Base-by-base conservation (phyloP, 2,113 vertebrate species). In the Zosterops borbonicus region DNA sequence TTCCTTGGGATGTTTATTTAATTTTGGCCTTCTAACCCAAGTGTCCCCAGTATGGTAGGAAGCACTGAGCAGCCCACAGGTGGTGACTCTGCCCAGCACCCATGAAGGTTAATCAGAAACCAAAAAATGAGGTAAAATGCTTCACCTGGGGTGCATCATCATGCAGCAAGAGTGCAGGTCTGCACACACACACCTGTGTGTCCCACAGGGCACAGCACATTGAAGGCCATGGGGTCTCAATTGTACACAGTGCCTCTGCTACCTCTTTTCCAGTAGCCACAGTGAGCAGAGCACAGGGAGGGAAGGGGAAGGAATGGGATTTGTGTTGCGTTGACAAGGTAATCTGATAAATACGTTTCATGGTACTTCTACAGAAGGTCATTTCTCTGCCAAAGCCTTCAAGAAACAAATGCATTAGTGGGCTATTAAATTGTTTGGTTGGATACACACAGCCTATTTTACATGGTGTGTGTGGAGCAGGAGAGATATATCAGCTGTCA, bases 81-180 rank as follows among this genome's bases (percentile, higher is more conserved):
- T 39, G 19, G 6, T 67, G 23, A 7, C 21, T 22, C 14, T 21
- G 13, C 31, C 33, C 6, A 0, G 6, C 71, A 77, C 4, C 49
- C 27, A n/a, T 1, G 15, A 6, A 69, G 41, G 12, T n/a, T 29
- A 41, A 22, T 64, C 53, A 75, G 77, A 39, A 89, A 44, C 18
- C 0, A 0, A 28, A 2, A 7, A 31, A 9, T 2, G 37, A 60
- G 29, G 33, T 37, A 17, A 81, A 37, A 60, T 68, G 12, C 17
- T 46, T 41, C 31, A 46, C 18, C 11, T 21, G 11, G 2, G 9
- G 37, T 12, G 20, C 24, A 24, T 4, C n/a, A 5, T 17, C n/a
- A 3, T 0, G 0, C 55, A 53, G 5, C 0, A 1, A 14, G 31
- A 0, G 2, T 39, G 60, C 29, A 63, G 52, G 24, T 20, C 79